Conservation (phyloP, 2,888 invertebrate species). For the Cephus runcator region DNA sequence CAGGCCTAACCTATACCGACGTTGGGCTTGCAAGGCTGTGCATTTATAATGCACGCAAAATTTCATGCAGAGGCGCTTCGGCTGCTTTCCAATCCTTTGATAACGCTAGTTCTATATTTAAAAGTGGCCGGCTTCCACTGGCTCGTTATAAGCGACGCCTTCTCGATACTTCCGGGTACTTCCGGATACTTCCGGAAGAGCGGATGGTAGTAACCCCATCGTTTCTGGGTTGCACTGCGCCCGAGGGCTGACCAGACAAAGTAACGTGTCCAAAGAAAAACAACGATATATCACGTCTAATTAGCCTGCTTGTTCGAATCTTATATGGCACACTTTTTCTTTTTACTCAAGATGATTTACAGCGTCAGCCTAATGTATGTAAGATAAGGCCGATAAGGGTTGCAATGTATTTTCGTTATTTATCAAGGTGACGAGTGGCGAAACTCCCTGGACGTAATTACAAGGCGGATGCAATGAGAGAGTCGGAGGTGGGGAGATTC, state of each 20-base stretch:
- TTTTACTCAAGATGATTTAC: neutral
- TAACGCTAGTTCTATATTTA: slow-evolving; percentile 52
- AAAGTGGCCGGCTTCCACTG: slow-evolving; percentile 31
- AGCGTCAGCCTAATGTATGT: neutral
- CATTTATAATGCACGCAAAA: slow-evolving; percentile 63
- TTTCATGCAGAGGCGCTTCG: slow-evolving; percentile 59
- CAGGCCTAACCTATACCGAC: slow-evolving; percentile 51
- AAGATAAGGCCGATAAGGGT: neutral
- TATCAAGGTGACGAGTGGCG: neutral
- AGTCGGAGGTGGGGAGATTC: neutral
- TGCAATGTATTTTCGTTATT: neutral
- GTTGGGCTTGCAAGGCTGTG: slow-evolving; percentile 39
- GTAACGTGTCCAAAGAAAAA: neutral
- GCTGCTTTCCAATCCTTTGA: slow-evolving; percentile 58
- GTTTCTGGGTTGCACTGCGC: neutral
- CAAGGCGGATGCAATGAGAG: neutral
- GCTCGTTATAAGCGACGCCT: neutral
- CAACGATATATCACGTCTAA: neutral
- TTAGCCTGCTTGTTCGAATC: neutral
- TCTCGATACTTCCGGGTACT: neutral
- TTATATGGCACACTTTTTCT: neutral
- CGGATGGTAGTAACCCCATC: neutral
- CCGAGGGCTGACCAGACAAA: neutral
- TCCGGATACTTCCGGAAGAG: neutral
- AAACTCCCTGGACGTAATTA: neutral